These are phyloP conservation scores for Tachina fera DNA, from an alignment of 2,888 invertebrate species.

Conservation along the genomic window DNA sequence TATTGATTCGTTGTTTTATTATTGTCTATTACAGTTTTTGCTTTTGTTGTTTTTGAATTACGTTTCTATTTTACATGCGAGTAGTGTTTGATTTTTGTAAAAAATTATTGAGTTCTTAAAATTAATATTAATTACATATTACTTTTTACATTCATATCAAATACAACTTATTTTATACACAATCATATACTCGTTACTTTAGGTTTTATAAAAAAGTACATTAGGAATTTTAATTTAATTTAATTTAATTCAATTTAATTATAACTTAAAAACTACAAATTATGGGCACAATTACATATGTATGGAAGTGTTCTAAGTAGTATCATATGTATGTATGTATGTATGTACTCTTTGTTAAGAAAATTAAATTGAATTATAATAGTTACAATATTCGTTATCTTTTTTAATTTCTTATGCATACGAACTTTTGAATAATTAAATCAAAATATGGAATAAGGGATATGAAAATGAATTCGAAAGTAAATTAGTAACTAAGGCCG, in stretches of 20 bases:
- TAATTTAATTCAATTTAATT: not conserved
- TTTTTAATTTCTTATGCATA: too few relatives aligned
- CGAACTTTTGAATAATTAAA: too few relatives aligned
- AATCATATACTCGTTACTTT: not conserved
- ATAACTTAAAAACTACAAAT: too few relatives aligned
- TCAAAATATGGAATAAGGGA: too few relatives aligned
- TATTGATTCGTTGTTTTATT: constrained; percentile 61
- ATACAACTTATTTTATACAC: constrained; percentile 3
- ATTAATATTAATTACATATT: constrained; percentile 28
- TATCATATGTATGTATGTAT: too few relatives aligned
- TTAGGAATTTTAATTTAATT: not conserved
- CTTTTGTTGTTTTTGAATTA: constrained; percentile 7
- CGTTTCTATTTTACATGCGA: constrained; percentile 30
- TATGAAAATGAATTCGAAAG: too few relatives aligned
- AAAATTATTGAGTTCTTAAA: constrained; percentile 34
- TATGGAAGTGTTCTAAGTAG: too few relatives aligned
- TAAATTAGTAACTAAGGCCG: too few relatives aligned
- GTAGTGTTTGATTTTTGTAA: not conserved
- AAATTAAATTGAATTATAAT: too few relatives aligned
- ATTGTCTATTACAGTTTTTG: constrained; percentile 40
- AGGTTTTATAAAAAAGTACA: not conserved
- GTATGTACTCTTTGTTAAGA: too few relatives aligned
- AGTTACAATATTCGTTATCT: too few relatives aligned
- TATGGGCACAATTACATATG: too few relatives aligned
- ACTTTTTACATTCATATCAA: constrained; percentile 13